Percentiles rank a stretch among this genome's conserved stretches.
Evolutionary conservation across 1,140 invertebrate genomes (phyloP).

Genomic region (Laodelphax striatellus): DNA sequence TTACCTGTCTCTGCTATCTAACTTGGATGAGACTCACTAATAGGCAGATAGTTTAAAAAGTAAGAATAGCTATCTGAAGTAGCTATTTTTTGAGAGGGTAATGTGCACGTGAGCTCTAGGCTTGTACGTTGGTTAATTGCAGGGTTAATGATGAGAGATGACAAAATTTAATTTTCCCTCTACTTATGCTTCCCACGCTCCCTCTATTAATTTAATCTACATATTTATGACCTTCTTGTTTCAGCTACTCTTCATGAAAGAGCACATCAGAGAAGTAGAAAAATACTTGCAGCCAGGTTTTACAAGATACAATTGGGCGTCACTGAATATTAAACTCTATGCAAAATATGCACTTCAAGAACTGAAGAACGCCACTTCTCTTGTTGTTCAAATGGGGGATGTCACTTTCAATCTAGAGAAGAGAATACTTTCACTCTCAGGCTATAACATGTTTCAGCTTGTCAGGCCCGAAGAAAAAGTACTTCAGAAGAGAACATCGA

Average conservation of each 20-base stretch:
- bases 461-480: not conserved
- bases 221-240: constrained; percentile 7
- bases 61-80: no score
- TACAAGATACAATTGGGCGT: constrained; percentile 72
- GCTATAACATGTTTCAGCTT: not conserved
- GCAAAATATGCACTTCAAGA: constrained; percentile 40
- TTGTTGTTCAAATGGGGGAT: constrained; percentile 61
- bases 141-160: no score
- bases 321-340: constrained; percentile 66
- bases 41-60: no score
- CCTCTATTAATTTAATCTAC: no score
- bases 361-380: constrained; percentile 45
- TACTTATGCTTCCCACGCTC: no score
- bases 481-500: not conserved
- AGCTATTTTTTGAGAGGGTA: no score
- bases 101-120: no score
- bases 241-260: constrained; percentile 49
- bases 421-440: constrained; percentile 40
- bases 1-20: no score
- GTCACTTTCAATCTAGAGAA: constrained; percentile 56
- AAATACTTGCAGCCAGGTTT: constrained; percentile 65
- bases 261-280: constrained; percentile 58
- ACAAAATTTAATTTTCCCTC: no score
- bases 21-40: no score
- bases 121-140: no score